Conservation (phyloP, 2,888 invertebrate species). For the Troides aeacus region DNA sequence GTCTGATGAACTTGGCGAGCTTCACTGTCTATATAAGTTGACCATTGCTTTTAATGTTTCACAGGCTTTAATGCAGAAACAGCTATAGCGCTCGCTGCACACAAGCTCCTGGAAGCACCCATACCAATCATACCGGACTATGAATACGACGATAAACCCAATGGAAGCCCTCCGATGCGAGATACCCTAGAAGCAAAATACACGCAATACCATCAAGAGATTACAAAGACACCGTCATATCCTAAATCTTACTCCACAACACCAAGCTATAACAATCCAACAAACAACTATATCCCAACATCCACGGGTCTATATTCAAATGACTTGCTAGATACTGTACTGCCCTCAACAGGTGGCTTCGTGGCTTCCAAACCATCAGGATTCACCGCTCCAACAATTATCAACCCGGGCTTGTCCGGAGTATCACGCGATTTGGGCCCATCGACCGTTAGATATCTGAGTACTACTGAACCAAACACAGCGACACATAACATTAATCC, state of each 20-base stretch:
- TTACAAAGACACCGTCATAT: conserved; percentile 46
- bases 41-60: conserved; percentile 20
- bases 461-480: conserved; percentile 24
- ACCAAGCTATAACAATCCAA: conserved; percentile 46
- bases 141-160: conserved; percentile 54
- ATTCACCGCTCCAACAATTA: conserved; percentile 33
- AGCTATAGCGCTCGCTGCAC: conserved; percentile 70
- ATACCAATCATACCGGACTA: conserved; percentile 61
- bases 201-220: conserved; percentile 53
- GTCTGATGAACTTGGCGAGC: background rate
- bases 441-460: conserved; percentile 32
- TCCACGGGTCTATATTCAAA: conserved; percentile 41
- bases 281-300: conserved; percentile 45
- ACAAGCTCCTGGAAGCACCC: conserved; percentile 71
- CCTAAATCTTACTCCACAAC: conserved; percentile 58
- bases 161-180: conserved; percentile 45
- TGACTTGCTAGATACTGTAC: conserved; percentile 28
- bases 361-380: conserved; percentile 33
- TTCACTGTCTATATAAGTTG: too few species aligned
- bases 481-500: conserved; percentile 21
- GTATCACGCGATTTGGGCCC: conserved; percentile 35
- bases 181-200: conserved; percentile 59
- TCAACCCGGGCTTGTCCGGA: conserved; percentile 32
- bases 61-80: conserved; percentile 68
- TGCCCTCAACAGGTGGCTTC: conserved; percentile 35